Percentiles rank a stretch among this genome's conserved stretches.
Evolutionary conservation across 2,797 vertebrate genomes (phyloP).

Genomic region (Gallinago stenura): DNA sequence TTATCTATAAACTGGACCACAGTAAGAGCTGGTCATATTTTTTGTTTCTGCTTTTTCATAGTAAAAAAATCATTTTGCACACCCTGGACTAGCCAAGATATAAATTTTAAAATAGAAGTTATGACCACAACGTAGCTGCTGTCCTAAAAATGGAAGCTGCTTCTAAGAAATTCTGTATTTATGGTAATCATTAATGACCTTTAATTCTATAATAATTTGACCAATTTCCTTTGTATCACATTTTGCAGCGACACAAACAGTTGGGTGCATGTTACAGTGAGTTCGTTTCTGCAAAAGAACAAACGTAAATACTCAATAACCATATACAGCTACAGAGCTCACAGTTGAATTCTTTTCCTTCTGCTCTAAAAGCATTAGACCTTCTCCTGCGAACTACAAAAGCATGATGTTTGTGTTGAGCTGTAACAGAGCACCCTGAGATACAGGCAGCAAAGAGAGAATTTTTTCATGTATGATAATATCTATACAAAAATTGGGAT

Average conservation of each 20-base stretch:
- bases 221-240: neutral
- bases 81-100: neutral
- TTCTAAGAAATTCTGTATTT: constrained; percentile 11
- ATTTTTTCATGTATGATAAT: neutral
- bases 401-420: neutral
- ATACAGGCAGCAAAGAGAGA: neutral
- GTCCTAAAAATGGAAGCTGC: neutral
- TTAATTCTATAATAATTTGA: neutral
- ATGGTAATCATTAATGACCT: neutral
- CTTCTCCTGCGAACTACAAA: neutral
- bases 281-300: neutral
- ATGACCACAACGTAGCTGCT: neutral
- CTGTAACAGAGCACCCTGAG: neutral
- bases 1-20: neutral
- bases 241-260: neutral
- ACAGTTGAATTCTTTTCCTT: neutral
- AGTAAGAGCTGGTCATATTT: neutral
- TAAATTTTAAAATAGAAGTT: neutral
- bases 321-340: neutral
- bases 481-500: neutral
- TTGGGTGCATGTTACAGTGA: neutral
- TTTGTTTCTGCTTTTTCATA: neutral
- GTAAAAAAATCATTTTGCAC: neutral
- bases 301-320: neutral
- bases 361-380: neutral